These are phyloP conservation scores for Stichopus horrens DNA, from an alignment of 53 echinoderm and acorn worm genomes.

Conservation along the genomic window DNA sequence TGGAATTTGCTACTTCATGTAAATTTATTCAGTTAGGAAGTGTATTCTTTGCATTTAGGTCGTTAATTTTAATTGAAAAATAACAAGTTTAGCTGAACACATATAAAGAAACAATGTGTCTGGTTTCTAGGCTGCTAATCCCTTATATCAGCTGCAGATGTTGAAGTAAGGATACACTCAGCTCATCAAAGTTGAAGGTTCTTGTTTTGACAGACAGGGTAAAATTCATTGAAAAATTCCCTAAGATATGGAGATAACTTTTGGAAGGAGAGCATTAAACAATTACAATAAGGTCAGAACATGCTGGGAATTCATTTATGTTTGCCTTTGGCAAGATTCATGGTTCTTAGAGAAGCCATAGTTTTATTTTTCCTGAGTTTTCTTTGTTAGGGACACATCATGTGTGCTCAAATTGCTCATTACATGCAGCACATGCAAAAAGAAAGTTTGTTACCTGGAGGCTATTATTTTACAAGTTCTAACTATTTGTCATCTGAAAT, in stretches of 20 bases:
- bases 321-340: constrained; percentile 13
- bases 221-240: background rate
- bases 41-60: too few species aligned
- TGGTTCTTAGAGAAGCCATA: background rate
- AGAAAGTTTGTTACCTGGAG: background rate
- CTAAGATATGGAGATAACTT: background rate
- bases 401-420: too few species aligned
- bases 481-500: background rate
- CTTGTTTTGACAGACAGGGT: background rate
- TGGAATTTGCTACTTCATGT: too few species aligned
- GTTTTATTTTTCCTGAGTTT: too few species aligned
- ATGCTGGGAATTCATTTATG: constrained; percentile 11
- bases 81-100: too few species aligned
- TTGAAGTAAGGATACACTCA: too few species aligned
- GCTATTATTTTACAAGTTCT: constrained; percentile 12
- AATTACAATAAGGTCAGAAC: constrained; percentile 36
- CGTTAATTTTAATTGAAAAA: too few species aligned
- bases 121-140: constrained; percentile 20
- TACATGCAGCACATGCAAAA: background rate
- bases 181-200: background rate
- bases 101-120: background rate
- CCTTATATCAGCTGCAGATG: background rate
- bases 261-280: constrained; percentile 15
- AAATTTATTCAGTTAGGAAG: too few species aligned
- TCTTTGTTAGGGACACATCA: too few species aligned